A percentile compares a stretch with the other conserved stretches of the same genome.
Conservation (phyloP, 2,797 vertebrate species). For the Chaenodraco wilsoni region DNA sequence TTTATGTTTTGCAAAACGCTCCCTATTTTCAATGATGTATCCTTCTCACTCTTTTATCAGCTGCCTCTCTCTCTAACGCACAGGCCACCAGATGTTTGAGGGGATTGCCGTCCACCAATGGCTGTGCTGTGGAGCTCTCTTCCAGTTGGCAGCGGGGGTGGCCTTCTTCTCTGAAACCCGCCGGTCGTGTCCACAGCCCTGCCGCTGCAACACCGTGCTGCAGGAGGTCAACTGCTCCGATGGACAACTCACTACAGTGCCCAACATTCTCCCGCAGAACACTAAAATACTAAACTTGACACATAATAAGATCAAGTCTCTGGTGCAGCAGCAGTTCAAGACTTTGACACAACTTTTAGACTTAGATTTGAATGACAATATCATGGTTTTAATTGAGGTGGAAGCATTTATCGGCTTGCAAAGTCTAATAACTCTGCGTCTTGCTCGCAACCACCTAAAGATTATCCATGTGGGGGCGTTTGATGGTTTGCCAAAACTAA, state of each 20-base stretch:
- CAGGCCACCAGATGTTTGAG: slow-evolving; percentile 80
- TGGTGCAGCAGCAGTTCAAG: slow-evolving; percentile 83
- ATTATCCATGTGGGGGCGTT: slow-evolving; percentile 86
- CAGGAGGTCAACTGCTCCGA: slow-evolving; percentile 84
- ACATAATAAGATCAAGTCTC: slow-evolving; percentile 82
- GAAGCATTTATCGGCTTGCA: slow-evolving; percentile 85
- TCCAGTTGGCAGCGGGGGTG: slow-evolving; percentile 69
- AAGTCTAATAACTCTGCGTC: slow-evolving; percentile 79
- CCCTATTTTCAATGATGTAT: not conserved
- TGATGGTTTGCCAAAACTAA: slow-evolving; percentile 80
- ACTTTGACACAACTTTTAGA: slow-evolving; percentile 80
- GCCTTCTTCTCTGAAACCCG: slow-evolving; percentile 56
- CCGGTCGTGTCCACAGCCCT: slow-evolving; percentile 80
- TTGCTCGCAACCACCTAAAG: slow-evolving; percentile 86
- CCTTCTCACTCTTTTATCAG: slow-evolving; percentile 5
- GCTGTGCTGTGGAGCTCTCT: slow-evolving; percentile 75
- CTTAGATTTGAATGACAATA: slow-evolving; percentile 88
- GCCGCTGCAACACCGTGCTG: slow-evolving; percentile 78
- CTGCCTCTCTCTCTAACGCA: slow-evolving; percentile 28
- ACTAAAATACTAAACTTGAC: slow-evolving; percentile 83
- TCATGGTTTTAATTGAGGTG: slow-evolving; percentile 74
- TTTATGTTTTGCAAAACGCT: not conserved
- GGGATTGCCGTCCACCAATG: slow-evolving; percentile 60
- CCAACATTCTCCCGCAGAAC: slow-evolving; percentile 76
- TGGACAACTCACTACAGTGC: slow-evolving; percentile 77